Evolutionary conservation across 1,140 invertebrate genomes (phyloP), one percentile per base, ranked within the genome.

Genomic region (Orchesella cincta): DNA sequence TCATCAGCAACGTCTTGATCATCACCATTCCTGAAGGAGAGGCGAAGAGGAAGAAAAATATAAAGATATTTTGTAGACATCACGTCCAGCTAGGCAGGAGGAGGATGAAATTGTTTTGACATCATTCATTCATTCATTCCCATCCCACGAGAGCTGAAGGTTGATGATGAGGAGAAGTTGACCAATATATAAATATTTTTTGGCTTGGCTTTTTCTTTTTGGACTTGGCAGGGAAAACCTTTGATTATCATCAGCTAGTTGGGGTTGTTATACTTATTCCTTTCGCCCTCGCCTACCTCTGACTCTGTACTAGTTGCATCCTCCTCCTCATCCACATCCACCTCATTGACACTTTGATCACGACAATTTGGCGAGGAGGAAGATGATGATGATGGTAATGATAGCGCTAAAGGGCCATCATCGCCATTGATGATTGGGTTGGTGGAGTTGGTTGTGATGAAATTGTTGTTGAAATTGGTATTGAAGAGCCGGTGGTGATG

Each of bases 301-400:
- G n/a, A n/a, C n/a, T n/a, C n/a, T n/a, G 35, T 74, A 46, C 28
- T 74, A 39, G 74, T 28, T 46, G 70, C 67, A 20, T 70, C 62
- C 26, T 51, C 64, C 28, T 52, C 64, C 36, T 36, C 62, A 28
- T 77, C 67, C 31, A 52, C 46, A 23, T 76, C 75, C 62, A 5
- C 35, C 26, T 67, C 62, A 33, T 67, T 67, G 62, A 67, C 62
- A 67, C 62, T 67, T 31, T 29, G 28, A 31, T 67, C 62, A 67
- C 62, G 62, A 29, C 31, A 46, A 8, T 46, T n/a, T n/a, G n/a
- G 46, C n/a, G n/a, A n/a, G n/a, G n/a, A n/a, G n/a, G n/a, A n/a
- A n/a, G 46, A 14, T n/a, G 46, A n/a, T n/a, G n/a, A n/a, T n/a
- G n/a, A 64, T 64, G 57, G 8, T 64, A 23, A 14, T 64, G 57